These are phyloP conservation scores for Taurulus bubalis DNA, from an alignment of 2,113 vertebrate species.

Conservation along the genomic window DNA sequence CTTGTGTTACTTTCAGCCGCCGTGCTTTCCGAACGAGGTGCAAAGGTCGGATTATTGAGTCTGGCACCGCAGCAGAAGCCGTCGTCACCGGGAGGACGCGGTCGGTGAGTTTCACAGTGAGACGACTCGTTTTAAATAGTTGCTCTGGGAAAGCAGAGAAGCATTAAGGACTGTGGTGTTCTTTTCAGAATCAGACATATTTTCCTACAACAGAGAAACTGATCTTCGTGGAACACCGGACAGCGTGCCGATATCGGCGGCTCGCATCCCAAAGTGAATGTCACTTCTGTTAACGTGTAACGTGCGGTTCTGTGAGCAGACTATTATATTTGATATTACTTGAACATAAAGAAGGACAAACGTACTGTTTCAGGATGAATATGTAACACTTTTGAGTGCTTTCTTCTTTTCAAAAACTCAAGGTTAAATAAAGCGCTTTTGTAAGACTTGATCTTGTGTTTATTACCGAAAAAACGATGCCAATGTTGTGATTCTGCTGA, in stretches of 20 bases:
- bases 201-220: conserved; percentile 66
- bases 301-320: conserved; percentile 63
- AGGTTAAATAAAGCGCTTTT: conserved; percentile 75
- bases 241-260: conserved; percentile 30
- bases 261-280: conserved; percentile 68
- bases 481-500: conserved; percentile 1
- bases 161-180: conserved; percentile 9
- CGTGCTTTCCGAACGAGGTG: conserved; percentile 44
- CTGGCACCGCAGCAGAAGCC: conserved; percentile 15
- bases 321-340: conserved; percentile 72
- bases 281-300: conserved; percentile 59
- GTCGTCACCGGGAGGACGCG: conserved; percentile 9
- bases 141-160: conserved; percentile 3
- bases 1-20: conserved; percentile 51
- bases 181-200: conserved; percentile 62
- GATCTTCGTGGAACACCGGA: conserved; percentile 39
- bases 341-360: conserved; percentile 57
- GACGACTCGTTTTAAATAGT: conserved; percentile 17
- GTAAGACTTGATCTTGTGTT: conserved; percentile 56
- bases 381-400: conserved; percentile 54
- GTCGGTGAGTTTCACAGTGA: conserved; percentile 16
- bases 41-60: conserved; percentile 50
- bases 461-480: conserved; percentile 30
- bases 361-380: conserved; percentile 22
- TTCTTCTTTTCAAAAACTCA: conserved; percentile 67